Percentiles rank a stretch among this genome's conserved stretches.
Conservation (phyloP, 2,113 vertebrate genomes). For the Mobula birostris region DNA sequence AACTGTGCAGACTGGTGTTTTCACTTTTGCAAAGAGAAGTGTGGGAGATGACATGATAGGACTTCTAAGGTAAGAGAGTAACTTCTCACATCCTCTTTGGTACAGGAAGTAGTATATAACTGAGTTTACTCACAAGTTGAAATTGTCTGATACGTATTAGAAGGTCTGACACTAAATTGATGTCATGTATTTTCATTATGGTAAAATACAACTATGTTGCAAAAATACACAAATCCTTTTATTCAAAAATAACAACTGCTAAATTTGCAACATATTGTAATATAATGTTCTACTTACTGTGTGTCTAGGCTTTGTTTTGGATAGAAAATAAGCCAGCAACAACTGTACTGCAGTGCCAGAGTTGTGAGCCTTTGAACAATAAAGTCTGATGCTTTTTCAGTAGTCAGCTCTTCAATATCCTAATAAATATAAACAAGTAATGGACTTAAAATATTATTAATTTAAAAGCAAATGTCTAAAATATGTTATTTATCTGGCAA, state of each 20-base stretch:
- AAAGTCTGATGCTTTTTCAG: conserved; percentile 61
- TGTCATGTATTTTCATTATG: not conserved
- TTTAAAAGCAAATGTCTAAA: not conserved
- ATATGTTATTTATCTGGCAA: not conserved
- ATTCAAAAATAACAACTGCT: not conserved
- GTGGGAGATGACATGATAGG: too few species aligned
- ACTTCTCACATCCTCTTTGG: too few species aligned
- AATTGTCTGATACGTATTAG: conserved; percentile 10
- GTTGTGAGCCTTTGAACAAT: conserved; percentile 69
- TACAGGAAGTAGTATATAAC: not conserved
- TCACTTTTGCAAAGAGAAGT: too few species aligned
- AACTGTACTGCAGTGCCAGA: conserved; percentile 78
- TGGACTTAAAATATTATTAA: not conserved
- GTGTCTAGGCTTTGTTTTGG: conserved; percentile 56
- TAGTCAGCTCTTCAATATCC: conserved; percentile 67
- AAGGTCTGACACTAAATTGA: not conserved
- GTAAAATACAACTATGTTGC: not conserved
- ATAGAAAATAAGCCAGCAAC: conserved; percentile 81
- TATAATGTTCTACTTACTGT: conserved; percentile 52
- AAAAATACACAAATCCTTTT: not conserved
- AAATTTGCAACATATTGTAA: not conserved
- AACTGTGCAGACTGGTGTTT: too few species aligned
- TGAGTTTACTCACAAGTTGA: not conserved
- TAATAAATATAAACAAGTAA: conserved; percentile 42
- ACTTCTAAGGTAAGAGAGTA: too few species aligned